Evolutionary conservation across 2,113 vertebrate genomes (phyloP), one percentile per base, ranked within the genome.

Genomic region (Lepus europaeus): DNA sequence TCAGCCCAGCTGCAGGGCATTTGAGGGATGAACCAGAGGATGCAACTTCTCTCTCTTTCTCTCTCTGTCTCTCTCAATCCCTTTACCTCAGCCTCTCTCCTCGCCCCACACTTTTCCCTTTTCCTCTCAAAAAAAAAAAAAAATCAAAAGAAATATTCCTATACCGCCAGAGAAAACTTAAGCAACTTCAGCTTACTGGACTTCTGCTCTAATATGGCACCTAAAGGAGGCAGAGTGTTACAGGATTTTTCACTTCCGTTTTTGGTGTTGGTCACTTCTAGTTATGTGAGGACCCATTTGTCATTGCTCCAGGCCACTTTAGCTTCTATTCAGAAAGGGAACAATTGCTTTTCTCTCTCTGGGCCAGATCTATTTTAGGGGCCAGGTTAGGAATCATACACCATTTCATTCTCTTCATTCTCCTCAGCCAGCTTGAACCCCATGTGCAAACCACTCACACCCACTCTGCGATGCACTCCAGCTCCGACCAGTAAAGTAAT

Each of bases 401-500:
- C 36, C 11, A 23, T 25, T 64, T 22, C 9, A 3, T 25, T 73
- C 39, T 53, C 69, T 69, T 36, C 23, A 1, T 69, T 17, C 0
- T 51, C 39, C 12, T 76, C n/a, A 56, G 11, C 69, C 13, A 0
- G 14, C 39, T 64, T 20, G 2, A 13, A 7, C 36, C 20, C 27
- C 81, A 8, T 6, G 19, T 27, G 68, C 64, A 33, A 8, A 49
- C 8, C 33, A 17, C 36, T 36, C 2, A 9, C 25, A 4, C 12
- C 3, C 25, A 78, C 56, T 23, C 70, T 19, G 39, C 9, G 7
- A 12, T 53, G 29, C 1, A 2, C 20, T 59, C 11, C 31, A 10
- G 17, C 17, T 2, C 0, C 27, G 1, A 27, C 39, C 7, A 61
- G 5, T 10, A 61, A 36, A 80, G 9, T 10, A 56, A 19, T 1